Evolutionary conservation across 2,888 invertebrate genomes (phyloP), one percentile per base, ranked within the genome.

Genomic region (Hesperia comma): DNA sequence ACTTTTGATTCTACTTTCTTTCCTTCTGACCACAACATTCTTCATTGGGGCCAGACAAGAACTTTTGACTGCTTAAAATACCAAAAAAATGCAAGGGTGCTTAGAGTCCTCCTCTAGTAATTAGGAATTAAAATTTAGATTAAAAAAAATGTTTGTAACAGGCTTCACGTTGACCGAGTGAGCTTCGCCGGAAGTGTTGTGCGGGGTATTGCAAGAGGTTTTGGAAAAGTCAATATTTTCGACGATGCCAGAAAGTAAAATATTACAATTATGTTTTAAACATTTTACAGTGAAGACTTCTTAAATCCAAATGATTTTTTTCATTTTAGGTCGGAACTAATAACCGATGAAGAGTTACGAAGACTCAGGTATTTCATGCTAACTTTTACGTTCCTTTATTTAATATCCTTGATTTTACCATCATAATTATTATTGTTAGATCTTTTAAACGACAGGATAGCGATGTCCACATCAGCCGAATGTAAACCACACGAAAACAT

Each of bases 181-280:
- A 90, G 91, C 72, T 91, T 89, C 70, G 87, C 87, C 4, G 92
- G 91, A 1, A 76, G 68, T 15, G 54, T 83, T 6, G 72, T 92
- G 15, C 85, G 72, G 68, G 70, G 64, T 4, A 86, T 92, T 10
- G 87, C 85, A 7, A 77, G 75, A 72, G 77, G 75, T 19, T 4
- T 58, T 10, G 77, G 67, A 32, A 83, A 78, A 67, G 40, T 68
- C 17, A 80, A 87, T 61, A 19, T 84, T 40, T 81, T 83, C 56
- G 79, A 79, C 32, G 68, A 69, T 1, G 21, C 69, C 6, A 77
- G 73, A 74, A 78, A 74, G 89, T 87, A 78, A 64, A 53, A 15
- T 32, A n/a, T 54, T 15, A 41, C 7, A 15, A 37, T 41, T 41
- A 10, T 53, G 26, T 41, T 61, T 41, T 41, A 21, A 15, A 6